Percentiles rank a stretch among this genome's conserved stretches.
These are phyloP conservation scores for Rhinogobius similis DNA, from an alignment of 2,113 vertebrate genomes.

Conservation along the genomic window DNA sequence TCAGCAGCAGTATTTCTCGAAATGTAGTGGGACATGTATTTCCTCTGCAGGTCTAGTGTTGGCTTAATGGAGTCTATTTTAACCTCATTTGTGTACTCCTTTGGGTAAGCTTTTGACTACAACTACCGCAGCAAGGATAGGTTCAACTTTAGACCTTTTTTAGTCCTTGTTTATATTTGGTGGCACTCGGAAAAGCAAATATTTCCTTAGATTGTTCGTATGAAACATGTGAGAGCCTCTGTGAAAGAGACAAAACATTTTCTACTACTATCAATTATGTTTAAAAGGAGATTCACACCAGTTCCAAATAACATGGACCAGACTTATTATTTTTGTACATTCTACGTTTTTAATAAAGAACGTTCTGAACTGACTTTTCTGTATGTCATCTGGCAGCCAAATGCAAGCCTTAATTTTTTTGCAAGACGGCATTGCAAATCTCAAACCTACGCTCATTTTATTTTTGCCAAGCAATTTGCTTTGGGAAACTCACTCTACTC, in stretches of 20 bases:
- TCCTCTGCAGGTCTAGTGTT: no score
- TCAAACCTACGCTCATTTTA: not conserved
- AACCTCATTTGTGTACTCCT: no score
- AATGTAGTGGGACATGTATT: no score
- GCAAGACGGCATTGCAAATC: not conserved
- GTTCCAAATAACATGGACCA: not conserved
- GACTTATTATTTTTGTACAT: not conserved
- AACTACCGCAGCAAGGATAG: not conserved
- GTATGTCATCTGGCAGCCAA: not conserved
- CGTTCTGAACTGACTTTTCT: not conserved
- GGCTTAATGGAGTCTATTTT: no score
- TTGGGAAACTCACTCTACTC: not conserved
- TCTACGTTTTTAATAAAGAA: not conserved
- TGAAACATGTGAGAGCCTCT: not conserved
- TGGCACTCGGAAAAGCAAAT: not conserved
- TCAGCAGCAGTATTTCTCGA: no score
- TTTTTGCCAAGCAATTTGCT: conserved; percentile 21
- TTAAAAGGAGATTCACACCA: not conserved
- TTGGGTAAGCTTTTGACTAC: not conserved
- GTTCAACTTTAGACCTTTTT: not conserved
- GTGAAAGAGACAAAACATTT: no score
- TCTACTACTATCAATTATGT: not conserved
- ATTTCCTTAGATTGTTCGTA: not conserved
- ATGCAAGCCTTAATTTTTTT: not conserved
- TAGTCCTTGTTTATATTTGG: not conserved